Percentiles rank a stretch among this genome's conserved stretches.
Conservation (phyloP, 2,888 invertebrate genomes). For the Mesorhabditis belari region DNA sequence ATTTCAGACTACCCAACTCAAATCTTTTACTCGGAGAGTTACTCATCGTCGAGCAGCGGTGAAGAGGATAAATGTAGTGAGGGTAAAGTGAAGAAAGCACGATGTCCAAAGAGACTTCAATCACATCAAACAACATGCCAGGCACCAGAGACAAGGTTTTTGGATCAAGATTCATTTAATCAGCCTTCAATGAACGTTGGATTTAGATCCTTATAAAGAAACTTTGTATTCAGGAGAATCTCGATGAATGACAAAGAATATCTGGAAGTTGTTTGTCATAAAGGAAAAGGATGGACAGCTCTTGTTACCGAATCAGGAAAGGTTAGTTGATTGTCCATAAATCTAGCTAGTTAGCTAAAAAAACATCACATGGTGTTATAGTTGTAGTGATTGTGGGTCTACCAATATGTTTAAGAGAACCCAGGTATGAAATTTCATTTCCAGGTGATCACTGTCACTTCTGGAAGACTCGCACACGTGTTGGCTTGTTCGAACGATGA, state of each 20-base stretch:
- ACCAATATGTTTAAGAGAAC: no score
- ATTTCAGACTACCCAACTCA: no score
- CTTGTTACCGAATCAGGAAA: neutral
- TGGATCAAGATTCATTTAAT: neutral
- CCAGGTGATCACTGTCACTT: no score
- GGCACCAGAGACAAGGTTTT: neutral
- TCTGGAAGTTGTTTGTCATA: neutral
- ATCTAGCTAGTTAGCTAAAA: no score
- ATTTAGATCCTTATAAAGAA: neutral
- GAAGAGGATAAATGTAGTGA: neutral
- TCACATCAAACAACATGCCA: neutral
- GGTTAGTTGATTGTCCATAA: no score
- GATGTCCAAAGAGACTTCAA: neutral
- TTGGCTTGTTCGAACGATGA: no score
- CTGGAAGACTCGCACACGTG: no score
- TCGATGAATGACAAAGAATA: neutral
- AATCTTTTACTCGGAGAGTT: neutral
- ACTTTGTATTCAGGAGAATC: no score
- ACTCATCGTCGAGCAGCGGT: neutral
- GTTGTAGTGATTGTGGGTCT: no score
- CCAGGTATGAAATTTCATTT: no score
- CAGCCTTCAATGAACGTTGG: neutral
- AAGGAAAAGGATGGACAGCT: neutral
- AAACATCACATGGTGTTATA: no score
- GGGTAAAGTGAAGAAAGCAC: neutral